These are phyloP conservation scores for Malthinus flaveolus DNA, from an alignment of 2,888 invertebrate genomes.

Conservation along the genomic window DNA sequence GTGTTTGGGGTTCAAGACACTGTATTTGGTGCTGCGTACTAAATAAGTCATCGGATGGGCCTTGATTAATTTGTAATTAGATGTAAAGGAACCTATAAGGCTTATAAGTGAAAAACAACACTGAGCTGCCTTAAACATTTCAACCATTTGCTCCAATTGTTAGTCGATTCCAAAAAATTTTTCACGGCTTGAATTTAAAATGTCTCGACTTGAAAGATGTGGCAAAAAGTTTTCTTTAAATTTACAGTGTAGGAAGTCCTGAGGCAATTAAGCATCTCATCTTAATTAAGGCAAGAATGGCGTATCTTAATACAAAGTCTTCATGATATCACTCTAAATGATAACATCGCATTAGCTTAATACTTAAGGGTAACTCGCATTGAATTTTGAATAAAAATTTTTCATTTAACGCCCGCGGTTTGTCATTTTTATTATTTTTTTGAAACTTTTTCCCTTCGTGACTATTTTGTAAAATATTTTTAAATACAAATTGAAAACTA, in stretches of 20 bases:
- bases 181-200: not conserved
- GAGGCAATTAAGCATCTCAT: slow-evolving; percentile 51
- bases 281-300: slow-evolving; percentile 50
- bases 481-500: not conserved
- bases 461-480: not conserved
- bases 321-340: slow-evolving; percentile 45
- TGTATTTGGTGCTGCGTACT: no score
- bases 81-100: no score
- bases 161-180: no score
- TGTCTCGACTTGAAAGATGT: slow-evolving; percentile 8
- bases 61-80: no score
- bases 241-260: slow-evolving; percentile 32
- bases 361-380: slow-evolving; percentile 48
- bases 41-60: no score
- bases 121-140: no score
- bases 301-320: slow-evolving; percentile 47
- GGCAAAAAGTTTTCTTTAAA: slow-evolving; percentile 13
- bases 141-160: no score
- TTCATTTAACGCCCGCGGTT: slow-evolving; percentile 26
- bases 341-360: slow-evolving; percentile 44
- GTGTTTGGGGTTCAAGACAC: no score
- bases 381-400: slow-evolving; percentile 50
- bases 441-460: not conserved
- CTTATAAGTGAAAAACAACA: no score
- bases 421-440: no score